These are phyloP conservation scores for Drosophila affinis DNA, from an alignment of 2,888 invertebrate genomes.

Conservation along the genomic window DNA sequence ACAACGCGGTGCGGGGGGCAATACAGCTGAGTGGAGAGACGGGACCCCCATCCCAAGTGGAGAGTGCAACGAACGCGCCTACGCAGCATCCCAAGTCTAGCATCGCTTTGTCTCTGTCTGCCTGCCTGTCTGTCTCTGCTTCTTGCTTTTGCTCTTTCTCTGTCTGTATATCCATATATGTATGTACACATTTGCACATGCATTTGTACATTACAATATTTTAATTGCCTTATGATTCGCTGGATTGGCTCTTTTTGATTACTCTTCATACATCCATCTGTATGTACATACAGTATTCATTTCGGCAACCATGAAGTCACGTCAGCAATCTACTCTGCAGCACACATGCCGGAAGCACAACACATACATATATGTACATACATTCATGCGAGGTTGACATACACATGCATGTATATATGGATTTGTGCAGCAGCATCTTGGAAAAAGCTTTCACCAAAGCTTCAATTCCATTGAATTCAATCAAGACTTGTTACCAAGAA, in stretches of 20 bases:
- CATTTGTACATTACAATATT: neutral
- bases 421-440: neutral
- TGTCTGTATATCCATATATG: neutral
- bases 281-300: neutral
- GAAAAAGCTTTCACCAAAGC: slow-evolving; percentile 10
- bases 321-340: slow-evolving; percentile 37
- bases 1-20: neutral
- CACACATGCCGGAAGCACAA: slow-evolving; percentile 31
- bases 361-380: neutral
- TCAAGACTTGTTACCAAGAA: slow-evolving; percentile 6
- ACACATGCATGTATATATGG: neutral
- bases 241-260: slow-evolving; percentile 15
- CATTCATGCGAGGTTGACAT: neutral
- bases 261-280: neutral
- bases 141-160: neutral
- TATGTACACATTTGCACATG: slow-evolving; percentile 7
- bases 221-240: slow-evolving; percentile 7
- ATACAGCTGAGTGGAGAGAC: neutral
- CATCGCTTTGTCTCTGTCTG: slow-evolving; percentile 18
- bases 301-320: slow-evolving; percentile 18
- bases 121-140: slow-evolving; percentile 9
- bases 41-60: neutral
- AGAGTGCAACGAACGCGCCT: slow-evolving; percentile 41
- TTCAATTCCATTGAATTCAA: slow-evolving; percentile 11
- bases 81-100: slow-evolving; percentile 28